Base-by-base conservation (phyloP, 1,140 invertebrate species). In the Drosophila ananassae region DNA sequence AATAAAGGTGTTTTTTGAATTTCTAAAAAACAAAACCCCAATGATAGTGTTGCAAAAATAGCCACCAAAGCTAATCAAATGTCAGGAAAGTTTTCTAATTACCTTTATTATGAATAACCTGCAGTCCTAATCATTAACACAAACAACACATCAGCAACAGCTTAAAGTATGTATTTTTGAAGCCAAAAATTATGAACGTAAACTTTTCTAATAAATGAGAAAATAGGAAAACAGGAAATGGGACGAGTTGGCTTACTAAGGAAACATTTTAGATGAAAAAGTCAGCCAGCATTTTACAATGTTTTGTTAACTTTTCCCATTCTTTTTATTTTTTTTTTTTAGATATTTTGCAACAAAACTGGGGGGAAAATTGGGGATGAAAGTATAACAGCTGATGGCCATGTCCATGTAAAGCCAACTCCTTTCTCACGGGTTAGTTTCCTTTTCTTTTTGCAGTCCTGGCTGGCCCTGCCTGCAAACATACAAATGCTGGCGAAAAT, bases 401-500 rank as follows among this genome's bases (percentile, higher is more conserved):
- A 28, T 30, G 21, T 34, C 22, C 46, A 25, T 21, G 2, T 21
- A 32, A 13, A 47, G 13, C 46, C 24, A n/a, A 44, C 47, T 52
- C 47, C 60, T 44, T 64, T 67, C 63, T 53, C 63, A 67, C 60
- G 63, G 63, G 47, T 30, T 53, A 64, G 52, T 44, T 67, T 64
- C 32, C 59, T 22, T 66, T 66, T 37, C 41, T 13, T 44, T 44
- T 44, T 5, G 59, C 47, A 63, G 24, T 34, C 17, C 46, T 24
- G 25, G 44, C 47, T 52, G 47, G 17, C 17, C 17, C 17, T 17
- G 17, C 17, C 1, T 0, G 63, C 63, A 67, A 67, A 67, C 63
- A 64, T 67, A 67, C 63, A 67, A 67, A 67, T 67, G 63, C 63
- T 64, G 13, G 24, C 46, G 22, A 52, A 64, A 64, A 67, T 67